phyloP scores from a whole-genome alignment of 2,113 vertebrate species.

The Catharus bicknelli region DNA sequence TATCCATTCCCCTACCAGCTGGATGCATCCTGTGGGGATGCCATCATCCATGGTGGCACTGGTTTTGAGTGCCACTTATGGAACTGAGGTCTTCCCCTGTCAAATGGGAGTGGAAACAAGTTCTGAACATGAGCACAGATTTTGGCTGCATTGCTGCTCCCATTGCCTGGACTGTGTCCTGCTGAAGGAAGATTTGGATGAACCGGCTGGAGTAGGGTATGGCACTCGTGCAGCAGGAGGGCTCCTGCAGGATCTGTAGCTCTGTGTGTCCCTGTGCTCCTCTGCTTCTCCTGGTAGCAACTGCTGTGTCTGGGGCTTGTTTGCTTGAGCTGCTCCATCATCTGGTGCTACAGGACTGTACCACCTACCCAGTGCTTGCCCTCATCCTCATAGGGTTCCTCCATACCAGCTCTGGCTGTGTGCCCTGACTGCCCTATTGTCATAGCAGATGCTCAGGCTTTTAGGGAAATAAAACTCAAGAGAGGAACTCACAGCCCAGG shows the following conservation, averaged over 20 bases:
- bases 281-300: background rate
- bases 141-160: background rate
- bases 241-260: background rate
- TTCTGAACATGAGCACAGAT: background rate
- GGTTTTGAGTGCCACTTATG: fast-evolving
- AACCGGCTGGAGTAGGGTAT: background rate
- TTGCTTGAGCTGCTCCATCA: background rate
- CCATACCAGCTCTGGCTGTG: fast-evolving
- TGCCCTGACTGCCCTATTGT: background rate
- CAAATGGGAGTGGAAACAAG: background rate
- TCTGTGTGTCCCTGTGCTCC: fast-evolving
- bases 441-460: background rate
- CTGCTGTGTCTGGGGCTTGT: background rate
- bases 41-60: fast-evolving
- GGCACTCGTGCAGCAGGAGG: background rate
- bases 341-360: no score
- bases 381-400: background rate
- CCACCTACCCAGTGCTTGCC: background rate
- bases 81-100: background rate
- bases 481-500: background rate
- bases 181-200: background rate
- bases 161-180: background rate
- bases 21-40: background rate
- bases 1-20: background rate
- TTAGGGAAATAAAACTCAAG: background rate